phyloP scores from a whole-genome alignment of 2,888 invertebrate species.

The Drosophila mettleri region DNA sequence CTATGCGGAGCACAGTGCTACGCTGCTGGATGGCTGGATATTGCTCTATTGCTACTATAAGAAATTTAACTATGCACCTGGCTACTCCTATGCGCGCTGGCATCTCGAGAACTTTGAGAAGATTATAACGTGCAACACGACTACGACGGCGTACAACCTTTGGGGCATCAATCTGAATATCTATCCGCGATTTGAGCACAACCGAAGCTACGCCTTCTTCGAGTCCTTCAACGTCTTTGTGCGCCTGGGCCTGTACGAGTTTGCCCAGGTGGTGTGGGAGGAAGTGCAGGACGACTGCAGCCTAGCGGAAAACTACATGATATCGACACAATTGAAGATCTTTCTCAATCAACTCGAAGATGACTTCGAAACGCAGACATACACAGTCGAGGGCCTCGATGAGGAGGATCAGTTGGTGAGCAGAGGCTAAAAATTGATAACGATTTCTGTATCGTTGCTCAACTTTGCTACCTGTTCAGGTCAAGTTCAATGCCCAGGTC shows the following conservation, averaged over 20 bases:
- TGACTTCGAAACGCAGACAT: constrained; percentile 24
- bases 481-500: constrained; percentile 52
- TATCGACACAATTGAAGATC: constrained; percentile 59
- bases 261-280: constrained; percentile 66
- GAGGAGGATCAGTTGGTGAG: constrained; percentile 36
- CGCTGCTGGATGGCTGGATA: constrained; percentile 67
- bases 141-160: constrained; percentile 51
- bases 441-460: background rate
- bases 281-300: constrained; percentile 48
- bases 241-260: constrained; percentile 71
- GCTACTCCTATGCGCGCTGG: constrained; percentile 73
- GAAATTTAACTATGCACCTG: constrained; percentile 65
- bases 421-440: background rate
- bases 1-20: constrained; percentile 33
- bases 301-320: constrained; percentile 65
- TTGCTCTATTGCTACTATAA: constrained; percentile 74
- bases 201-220: constrained; percentile 38
- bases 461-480: constrained; percentile 3
- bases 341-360: constrained; percentile 43
- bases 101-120: constrained; percentile 55
- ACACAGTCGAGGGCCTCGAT: background rate
- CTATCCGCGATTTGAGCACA: constrained; percentile 19
- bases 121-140: background rate
- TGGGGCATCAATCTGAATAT: constrained; percentile 63
- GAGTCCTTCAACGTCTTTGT: constrained; percentile 54